A percentile compares a stretch with the other conserved stretches of the same genome.
These are phyloP conservation scores for Ophion obscuratus DNA, from an alignment of 2,888 invertebrate species.

Conservation along the genomic window DNA sequence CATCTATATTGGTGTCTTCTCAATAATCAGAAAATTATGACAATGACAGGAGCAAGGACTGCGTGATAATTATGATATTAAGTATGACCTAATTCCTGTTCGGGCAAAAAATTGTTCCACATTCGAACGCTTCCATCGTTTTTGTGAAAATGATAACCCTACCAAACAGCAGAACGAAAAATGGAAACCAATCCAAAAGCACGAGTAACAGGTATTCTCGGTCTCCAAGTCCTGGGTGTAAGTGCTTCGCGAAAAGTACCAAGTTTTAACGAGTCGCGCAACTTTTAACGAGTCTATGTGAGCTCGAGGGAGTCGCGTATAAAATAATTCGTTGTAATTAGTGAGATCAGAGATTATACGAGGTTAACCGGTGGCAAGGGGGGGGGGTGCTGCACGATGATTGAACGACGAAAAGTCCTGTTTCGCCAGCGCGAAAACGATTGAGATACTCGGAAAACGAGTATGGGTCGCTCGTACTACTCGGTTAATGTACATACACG, in stretches of 20 bases:
- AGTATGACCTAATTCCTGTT: too few relatives aligned
- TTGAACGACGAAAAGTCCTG: slow-evolving; percentile 21
- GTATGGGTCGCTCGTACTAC: slow-evolving; percentile 4
- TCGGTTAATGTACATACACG: slow-evolving; percentile 39
- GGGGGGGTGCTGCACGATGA: not conserved
- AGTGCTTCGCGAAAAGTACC: not conserved
- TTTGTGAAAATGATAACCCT: not conserved
- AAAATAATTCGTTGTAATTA: slow-evolving; percentile 40
- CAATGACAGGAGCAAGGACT: too few relatives aligned
- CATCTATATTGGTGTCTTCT: too few relatives aligned
- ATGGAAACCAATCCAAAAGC: not conserved
- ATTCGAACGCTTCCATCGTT: not conserved
- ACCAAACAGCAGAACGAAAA: not conserved
- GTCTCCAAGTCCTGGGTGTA: not conserved
- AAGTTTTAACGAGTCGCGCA: slow-evolving; percentile 26
- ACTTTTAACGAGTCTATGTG: slow-evolving; percentile 9
- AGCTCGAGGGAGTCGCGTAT: not conserved
- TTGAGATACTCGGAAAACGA: slow-evolving; percentile 46
- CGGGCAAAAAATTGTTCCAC: not conserved
- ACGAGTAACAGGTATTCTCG: not conserved
- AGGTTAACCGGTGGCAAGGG: not conserved
- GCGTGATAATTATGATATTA: too few relatives aligned
- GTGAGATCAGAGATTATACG: slow-evolving; percentile 23
- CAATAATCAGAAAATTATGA: too few relatives aligned
- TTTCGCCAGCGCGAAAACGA: slow-evolving; percentile 19